Evolutionary conservation across 1,140 invertebrate genomes (phyloP).

Genomic region (Hesperophylax magnus): DNA sequence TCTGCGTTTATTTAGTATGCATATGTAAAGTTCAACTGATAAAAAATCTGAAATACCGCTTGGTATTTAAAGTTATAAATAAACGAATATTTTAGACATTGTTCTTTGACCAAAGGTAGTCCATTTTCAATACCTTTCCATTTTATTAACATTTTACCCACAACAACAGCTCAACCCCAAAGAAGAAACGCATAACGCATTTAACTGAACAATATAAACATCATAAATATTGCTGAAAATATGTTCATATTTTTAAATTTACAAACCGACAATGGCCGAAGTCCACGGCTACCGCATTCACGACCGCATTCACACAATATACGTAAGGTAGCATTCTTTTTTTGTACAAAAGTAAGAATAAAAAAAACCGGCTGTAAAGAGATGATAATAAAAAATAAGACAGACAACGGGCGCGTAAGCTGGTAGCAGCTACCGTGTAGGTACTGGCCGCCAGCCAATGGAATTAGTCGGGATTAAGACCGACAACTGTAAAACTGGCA

Average conservation of each 20-base stretch:
- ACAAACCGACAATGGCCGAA: slow-evolving; percentile 8
- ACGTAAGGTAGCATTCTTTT: slow-evolving; percentile 4
- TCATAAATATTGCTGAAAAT: not conserved
- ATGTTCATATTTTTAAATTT: slow-evolving; percentile 10
- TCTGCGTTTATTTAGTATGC: too few species aligned
- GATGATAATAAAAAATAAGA: slow-evolving; percentile 38
- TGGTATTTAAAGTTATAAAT: too few species aligned
- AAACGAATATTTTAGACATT: too few species aligned
- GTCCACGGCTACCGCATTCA: slow-evolving; percentile 1
- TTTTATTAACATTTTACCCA: too few species aligned
- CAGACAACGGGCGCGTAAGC: slow-evolving; percentile 48
- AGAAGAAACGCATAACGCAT: too few species aligned
- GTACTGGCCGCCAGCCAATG: slow-evolving; percentile 27
- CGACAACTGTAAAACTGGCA: slow-evolving; percentile 28
- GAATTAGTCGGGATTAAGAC: slow-evolving; percentile 51
- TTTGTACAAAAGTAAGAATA: slow-evolving; percentile 25
- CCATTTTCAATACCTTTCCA: too few species aligned
- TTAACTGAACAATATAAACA: not conserved
- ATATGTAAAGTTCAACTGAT: too few species aligned
- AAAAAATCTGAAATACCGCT: too few species aligned
- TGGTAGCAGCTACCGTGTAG: slow-evolving; percentile 32
- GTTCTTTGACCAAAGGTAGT: too few species aligned
- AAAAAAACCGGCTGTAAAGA: slow-evolving; percentile 39
- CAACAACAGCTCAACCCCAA: too few species aligned
- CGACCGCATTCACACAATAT: not conserved